phyloP scores from a whole-genome alignment of 2,113 vertebrate species.

The Melanostigma gelatinosum region DNA sequence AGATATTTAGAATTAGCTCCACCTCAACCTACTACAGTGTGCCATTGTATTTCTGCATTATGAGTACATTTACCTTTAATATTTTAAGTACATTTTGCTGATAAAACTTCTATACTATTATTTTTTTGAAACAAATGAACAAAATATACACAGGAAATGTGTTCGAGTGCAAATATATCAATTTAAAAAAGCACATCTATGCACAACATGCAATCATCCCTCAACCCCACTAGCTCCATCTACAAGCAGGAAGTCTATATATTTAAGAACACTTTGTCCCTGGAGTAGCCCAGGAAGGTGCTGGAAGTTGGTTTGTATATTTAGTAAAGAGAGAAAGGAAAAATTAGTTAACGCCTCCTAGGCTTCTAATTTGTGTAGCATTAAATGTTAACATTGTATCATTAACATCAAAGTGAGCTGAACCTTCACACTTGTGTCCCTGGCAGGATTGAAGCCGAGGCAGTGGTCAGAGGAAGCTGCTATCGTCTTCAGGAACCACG shows the following conservation, averaged over 20 bases:
- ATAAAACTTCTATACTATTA: not conserved
- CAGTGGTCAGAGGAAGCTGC: constrained; percentile 97
- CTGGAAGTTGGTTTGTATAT: not conserved
- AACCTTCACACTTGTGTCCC: not conserved
- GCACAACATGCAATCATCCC: not conserved
- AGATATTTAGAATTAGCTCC: not conserved
- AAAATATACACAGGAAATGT: not conserved
- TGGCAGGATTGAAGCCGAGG: constrained; percentile 88
- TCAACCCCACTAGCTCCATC: not conserved
- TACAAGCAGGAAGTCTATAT: not conserved
- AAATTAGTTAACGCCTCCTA: not conserved
- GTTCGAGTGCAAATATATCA: not conserved
- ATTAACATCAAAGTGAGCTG: not conserved
- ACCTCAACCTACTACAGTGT: not conserved
- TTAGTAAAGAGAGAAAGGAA: not conserved
- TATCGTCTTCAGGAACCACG: constrained; percentile 96
- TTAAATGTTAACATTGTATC: not conserved
- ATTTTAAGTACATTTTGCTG: not conserved
- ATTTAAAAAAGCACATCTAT: not conserved
- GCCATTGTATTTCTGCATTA: not conserved
- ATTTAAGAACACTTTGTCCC: not conserved
- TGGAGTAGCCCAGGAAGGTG: not conserved
- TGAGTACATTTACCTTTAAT: not conserved
- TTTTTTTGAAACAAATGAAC: not conserved
- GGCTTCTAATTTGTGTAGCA: not conserved